These are phyloP conservation scores for Fulmarus glacialis DNA, from an alignment of 2,113 vertebrate genomes.

Conservation along the genomic window DNA sequence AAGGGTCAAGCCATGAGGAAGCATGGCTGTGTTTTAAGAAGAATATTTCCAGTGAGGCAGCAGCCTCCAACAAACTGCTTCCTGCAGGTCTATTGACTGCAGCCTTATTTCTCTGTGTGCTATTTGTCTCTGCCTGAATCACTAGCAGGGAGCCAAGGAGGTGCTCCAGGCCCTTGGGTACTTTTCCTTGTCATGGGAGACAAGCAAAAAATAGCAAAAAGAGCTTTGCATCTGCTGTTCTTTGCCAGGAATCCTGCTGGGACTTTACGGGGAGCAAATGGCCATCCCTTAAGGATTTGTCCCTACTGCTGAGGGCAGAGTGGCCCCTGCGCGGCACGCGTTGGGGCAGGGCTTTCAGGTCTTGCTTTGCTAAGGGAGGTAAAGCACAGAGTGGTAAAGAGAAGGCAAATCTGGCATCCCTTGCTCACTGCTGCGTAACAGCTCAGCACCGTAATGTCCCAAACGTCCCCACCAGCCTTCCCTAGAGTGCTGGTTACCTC, in stretches of 20 bases:
- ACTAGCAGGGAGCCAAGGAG: neutral
- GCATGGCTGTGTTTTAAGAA: neutral
- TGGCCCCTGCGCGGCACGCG: fast-evolving
- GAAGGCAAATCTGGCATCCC: neutral
- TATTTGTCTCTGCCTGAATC: neutral
- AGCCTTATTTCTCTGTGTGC: neutral
- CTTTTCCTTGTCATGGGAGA: neutral
- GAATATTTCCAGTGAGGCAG: neutral
- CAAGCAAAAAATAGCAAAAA: neutral
- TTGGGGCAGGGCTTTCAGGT: neutral
- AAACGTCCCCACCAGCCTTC: neutral
- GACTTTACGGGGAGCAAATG: neutral
- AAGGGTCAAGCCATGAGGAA: neutral
- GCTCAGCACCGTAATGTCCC: neutral
- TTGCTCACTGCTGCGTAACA: too few relatives aligned
- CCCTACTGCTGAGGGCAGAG: neutral
- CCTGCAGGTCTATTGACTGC: neutral
- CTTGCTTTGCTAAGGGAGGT: neutral
- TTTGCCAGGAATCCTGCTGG: neutral
- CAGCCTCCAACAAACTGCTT: neutral
- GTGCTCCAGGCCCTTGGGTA: neutral
- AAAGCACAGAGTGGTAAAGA: neutral
- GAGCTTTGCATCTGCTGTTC: neutral
- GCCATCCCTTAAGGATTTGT: neutral
- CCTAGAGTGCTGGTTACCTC: neutral